Conservation (phyloP, 1,140 invertebrate species). For the Aphelinus atriplicis region DNA sequence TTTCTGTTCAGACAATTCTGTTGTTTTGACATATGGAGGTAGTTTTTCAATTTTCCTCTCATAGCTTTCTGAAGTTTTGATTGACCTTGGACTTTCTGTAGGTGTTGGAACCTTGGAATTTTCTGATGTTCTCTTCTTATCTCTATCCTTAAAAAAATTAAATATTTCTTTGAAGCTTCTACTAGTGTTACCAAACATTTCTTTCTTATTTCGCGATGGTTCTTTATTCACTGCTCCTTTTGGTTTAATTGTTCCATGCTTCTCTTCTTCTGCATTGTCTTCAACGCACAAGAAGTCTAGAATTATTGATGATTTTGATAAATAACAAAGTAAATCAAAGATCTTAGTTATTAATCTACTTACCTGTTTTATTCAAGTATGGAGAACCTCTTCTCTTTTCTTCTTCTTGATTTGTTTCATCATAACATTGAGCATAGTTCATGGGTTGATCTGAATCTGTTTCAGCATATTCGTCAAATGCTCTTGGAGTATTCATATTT, state of each 20-base stretch:
- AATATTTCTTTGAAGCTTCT: conserved; percentile 38
- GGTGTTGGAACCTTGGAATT: conserved; percentile 13
- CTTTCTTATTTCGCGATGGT: conserved; percentile 24
- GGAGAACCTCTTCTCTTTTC: conserved; percentile 17
- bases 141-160: conserved; percentile 39
- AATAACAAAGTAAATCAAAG: conserved; percentile 4
- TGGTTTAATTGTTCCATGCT: conserved; percentile 8
- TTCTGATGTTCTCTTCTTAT: conserved; percentile 31
- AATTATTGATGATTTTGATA: background rate
- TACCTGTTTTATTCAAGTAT: conserved; percentile 24
- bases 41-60: background rate
- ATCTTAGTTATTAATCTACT: background rate
- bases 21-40: background rate
- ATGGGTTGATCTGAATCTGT: conserved; percentile 37
- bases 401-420: conserved; percentile 29
- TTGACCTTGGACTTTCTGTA: no score
- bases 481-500: conserved; percentile 8
- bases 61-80: conserved; percentile 1
- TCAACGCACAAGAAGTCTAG: conserved; percentile 25
- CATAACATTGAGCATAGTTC: conserved; percentile 29
- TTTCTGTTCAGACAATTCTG: conserved; percentile 17
- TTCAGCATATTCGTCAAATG: conserved; percentile 29
- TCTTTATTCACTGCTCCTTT: conserved; percentile 28
- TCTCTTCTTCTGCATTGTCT: conserved; percentile 23
- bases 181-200: conserved; percentile 34